These are phyloP conservation scores for Marmota monax DNA, from an alignment of 2,113 vertebrate species.

Conservation along the genomic window DNA sequence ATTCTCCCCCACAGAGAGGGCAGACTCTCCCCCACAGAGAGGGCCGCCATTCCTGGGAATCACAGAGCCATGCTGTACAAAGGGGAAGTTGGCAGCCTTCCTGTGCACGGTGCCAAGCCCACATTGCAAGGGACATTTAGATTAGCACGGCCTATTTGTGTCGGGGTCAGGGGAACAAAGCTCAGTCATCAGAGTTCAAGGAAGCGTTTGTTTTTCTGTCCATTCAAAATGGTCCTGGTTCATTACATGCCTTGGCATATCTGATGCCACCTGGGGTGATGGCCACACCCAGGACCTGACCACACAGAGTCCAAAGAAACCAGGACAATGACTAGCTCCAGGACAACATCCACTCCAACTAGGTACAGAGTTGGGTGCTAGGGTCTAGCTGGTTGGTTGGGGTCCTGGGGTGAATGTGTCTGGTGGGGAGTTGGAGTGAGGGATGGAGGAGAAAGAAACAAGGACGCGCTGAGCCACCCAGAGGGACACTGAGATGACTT, in stretches of 20 bases:
- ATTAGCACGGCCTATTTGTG: slow-evolving; percentile 63
- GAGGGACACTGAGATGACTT: fast-evolving
- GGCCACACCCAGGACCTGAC: background rate
- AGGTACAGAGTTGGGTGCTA: no score
- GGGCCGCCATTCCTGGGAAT: background rate
- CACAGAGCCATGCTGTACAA: slow-evolving; percentile 43
- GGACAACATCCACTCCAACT: background rate
- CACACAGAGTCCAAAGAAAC: background rate
- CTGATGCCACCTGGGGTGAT: fast-evolving
- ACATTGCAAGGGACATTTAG: slow-evolving; percentile 51
- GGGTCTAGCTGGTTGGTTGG: fast-evolving
- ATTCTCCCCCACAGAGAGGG: background rate
- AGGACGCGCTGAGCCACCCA: background rate
- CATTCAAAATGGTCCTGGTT: slow-evolving; percentile 44
- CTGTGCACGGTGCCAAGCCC: slow-evolving; percentile 47
- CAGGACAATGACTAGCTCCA: background rate
- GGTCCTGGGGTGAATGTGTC: fast-evolving
- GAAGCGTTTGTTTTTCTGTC: slow-evolving; percentile 38
- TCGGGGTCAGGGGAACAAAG: slow-evolving; percentile 69
- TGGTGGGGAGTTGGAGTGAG: background rate
- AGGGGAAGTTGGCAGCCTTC: slow-evolving; percentile 62
- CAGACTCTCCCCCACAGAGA: fast-evolving
- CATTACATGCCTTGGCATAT: background rate
- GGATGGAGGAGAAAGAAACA: background rate
- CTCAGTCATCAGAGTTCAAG: slow-evolving; percentile 52